Evolutionary conservation across 2,113 vertebrate species (phyloP).

Genomic region (Agapornis roseicollis): DNA sequence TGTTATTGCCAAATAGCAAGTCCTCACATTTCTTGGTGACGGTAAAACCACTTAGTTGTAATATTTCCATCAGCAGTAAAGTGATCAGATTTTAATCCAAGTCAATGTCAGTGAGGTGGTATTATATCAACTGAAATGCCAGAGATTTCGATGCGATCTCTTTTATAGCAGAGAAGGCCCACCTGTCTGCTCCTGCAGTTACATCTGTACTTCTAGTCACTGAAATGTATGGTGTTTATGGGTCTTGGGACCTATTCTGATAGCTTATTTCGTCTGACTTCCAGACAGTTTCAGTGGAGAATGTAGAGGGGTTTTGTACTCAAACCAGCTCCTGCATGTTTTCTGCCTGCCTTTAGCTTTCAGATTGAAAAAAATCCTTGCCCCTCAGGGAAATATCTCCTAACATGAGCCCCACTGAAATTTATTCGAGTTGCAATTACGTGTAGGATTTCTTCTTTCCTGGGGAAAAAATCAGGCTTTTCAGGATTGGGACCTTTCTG

Average conservation of each 20-base stretch:
- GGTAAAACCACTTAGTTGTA: neutral
- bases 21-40: neutral
- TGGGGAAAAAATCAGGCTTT: neutral
- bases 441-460: neutral
- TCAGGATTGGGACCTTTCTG: neutral
- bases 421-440: neutral
- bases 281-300: neutral
- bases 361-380: neutral
- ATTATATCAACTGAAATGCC: neutral
- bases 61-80: neutral
- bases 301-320: neutral
- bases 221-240: neutral
- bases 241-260: neutral
- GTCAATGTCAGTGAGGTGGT: neutral
- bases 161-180: constrained; percentile 10
- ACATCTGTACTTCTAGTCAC: neutral
- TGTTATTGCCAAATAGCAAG: neutral
- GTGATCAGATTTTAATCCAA: fast-evolving
- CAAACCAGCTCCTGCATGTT: neutral
- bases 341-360: neutral
- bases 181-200: neutral
- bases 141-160: neutral
- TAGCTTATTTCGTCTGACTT: neutral
- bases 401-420: neutral
- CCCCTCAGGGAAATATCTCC: neutral